Base-by-base conservation (phyloP, 2,113 vertebrate genomes). In the Mirza zaza region DNA sequence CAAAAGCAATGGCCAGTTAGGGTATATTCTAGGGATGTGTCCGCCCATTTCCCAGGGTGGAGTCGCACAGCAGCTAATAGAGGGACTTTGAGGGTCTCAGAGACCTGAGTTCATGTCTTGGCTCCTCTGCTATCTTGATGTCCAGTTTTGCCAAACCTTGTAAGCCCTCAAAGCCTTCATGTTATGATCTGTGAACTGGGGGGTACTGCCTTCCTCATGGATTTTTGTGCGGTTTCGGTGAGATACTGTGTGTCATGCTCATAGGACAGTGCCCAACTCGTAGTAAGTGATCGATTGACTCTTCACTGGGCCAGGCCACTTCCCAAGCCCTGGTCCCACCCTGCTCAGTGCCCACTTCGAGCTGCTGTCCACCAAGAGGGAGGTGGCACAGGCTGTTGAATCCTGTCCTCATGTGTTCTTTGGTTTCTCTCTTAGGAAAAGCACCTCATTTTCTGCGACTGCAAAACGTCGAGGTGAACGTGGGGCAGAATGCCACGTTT, bases 381-480 rank as follows among this genome's bases (percentile, higher is more conserved):
- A 90, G 27, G 20, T 9, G 27, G 10, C 21, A 0, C 52, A n/a
- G 65, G 8, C 55, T 77, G 14, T 13, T 8, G 55, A 48, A n/a
- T 71, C 76, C 77, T 94, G 48, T 90, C 68, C 80, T 97, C 76
- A 81, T 29, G 27, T 92, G 39, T 94, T 87, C 18, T 96, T 95
- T 97, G 93, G 59, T 96, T 98, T 97, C 89, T 97, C 84, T 98
- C 81, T 21, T 98, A 99, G 99, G 99, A 98, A 99, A 99, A 98
- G 99, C 99, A 0, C 99, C 99, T n/a, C 99, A 99, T 98, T 99
- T 99, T 98, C 98, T 99, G 45, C 99, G 99, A 5, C 99, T 99
- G 86, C 99, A 99, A 98, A 99, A 99, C 0, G 99, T 99, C 90
- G 99, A 99, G 98, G 99, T 99, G 61, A 99, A 99, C 0, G 99